Conservation (phyloP, 2,797 vertebrate genomes). For the Aratinga solstitialis region DNA sequence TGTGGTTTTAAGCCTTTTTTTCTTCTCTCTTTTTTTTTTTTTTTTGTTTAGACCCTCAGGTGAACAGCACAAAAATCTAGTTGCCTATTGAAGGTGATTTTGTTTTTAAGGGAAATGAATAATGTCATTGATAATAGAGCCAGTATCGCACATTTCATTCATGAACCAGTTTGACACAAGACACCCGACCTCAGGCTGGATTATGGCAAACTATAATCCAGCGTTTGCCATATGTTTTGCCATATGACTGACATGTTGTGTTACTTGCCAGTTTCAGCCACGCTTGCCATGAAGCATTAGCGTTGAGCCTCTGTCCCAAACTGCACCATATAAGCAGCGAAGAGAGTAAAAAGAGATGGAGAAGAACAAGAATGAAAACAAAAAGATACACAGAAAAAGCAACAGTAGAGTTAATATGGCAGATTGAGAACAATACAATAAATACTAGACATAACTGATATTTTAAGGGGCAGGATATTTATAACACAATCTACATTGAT, state of each 20-base stretch:
- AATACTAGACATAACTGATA: not conserved
- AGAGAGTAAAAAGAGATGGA: conserved; percentile 70
- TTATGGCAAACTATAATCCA: conserved; percentile 78
- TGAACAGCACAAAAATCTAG: not conserved
- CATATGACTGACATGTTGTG: conserved; percentile 77
- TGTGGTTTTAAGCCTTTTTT: not conserved
- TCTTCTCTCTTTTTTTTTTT: accelerated
- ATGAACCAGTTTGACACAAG: conserved; percentile 42
- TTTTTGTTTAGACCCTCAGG: not conserved
- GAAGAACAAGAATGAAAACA: conserved; percentile 70
- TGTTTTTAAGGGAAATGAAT: conserved; percentile 53
- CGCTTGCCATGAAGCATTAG: conserved; percentile 79
- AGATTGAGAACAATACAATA: conserved; percentile 56
- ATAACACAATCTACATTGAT: not conserved
- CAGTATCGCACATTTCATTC: conserved; percentile 46
- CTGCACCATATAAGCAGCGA: conserved; percentile 74
- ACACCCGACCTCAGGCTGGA: conserved; percentile 42
- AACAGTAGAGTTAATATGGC: conserved; percentile 65
- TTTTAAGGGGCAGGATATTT: not conserved
- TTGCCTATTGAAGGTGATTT: not conserved
- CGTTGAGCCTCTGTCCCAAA: conserved; percentile 77
- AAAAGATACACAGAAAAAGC: conserved; percentile 78
- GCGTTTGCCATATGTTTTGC: conserved; percentile 72
- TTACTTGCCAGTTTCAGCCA: conserved; percentile 87
- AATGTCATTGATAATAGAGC: conserved; percentile 27